These are phyloP conservation scores for Spilarctia lutea DNA, from an alignment of 2,888 invertebrate species.

Conservation along the genomic window DNA sequence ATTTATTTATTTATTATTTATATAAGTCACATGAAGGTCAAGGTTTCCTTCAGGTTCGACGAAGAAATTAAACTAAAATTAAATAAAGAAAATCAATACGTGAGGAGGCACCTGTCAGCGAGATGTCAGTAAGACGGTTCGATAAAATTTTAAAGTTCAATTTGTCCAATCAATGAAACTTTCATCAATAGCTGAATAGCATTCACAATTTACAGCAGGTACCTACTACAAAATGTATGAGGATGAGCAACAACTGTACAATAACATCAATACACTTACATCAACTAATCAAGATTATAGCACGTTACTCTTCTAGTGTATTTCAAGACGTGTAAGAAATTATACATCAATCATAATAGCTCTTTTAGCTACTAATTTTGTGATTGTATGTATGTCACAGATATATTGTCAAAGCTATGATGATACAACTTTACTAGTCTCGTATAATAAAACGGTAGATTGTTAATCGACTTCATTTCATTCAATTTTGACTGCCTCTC, in stretches of 20 bases:
- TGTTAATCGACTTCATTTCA: no score
- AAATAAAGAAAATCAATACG: slow-evolving; percentile 50
- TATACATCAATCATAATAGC: no score
- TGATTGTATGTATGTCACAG: no score
- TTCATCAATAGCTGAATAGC: slow-evolving; percentile 22
- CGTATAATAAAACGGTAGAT: no score
- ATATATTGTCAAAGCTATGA: no score
- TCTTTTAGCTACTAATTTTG: no score
- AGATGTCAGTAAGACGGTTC: slow-evolving; percentile 53
- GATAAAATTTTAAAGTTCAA: slow-evolving; percentile 66
- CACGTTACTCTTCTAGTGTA: background rate
- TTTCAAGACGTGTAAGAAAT: background rate
- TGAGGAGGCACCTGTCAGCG: slow-evolving; percentile 52
- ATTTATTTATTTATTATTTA: no score
- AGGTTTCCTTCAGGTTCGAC: slow-evolving; percentile 18
- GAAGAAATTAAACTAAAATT: slow-evolving; percentile 46
- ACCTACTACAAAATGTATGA: background rate
- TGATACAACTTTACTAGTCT: no score
- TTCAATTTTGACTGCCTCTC: no score
- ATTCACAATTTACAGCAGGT: slow-evolving; percentile 50
- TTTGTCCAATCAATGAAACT: slow-evolving; percentile 61
- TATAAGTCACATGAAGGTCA: slow-evolving; percentile 3
- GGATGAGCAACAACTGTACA: background rate
- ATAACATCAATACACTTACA: background rate
- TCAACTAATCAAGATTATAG: background rate